phyloP scores from a whole-genome alignment of 2,113 vertebrate genomes.

The Malurus elegans region DNA sequence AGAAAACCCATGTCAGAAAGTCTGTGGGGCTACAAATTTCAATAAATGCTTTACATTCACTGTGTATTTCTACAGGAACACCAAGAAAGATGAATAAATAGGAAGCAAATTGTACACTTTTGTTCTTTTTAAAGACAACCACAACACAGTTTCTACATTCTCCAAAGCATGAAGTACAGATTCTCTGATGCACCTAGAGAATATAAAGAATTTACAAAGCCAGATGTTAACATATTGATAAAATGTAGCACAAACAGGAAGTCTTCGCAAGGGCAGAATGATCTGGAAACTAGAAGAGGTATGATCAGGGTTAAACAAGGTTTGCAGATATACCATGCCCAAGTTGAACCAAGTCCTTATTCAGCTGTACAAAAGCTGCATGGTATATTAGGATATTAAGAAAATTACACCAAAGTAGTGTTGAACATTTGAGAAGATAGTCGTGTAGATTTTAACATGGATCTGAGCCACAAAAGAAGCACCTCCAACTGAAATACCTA shows the following conservation, averaged over 20 bases:
- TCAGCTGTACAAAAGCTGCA: background rate
- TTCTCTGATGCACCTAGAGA: background rate
- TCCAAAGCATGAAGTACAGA: background rate
- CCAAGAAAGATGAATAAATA: background rate
- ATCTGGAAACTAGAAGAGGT: background rate
- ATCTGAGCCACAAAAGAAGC: background rate
- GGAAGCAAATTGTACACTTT: background rate
- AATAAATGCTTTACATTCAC: background rate
- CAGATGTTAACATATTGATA: conserved; percentile 33
- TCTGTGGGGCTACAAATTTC: background rate
- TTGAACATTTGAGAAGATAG: background rate
- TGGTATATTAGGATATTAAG: background rate
- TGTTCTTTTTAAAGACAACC: background rate
- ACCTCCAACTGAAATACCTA: background rate
- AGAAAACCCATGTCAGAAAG: background rate
- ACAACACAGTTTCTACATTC: background rate
- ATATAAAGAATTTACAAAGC: conserved; percentile 27
- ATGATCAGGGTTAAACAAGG: background rate
- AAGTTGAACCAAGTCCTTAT: background rate
- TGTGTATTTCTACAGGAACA: background rate
- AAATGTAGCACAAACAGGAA: background rate
- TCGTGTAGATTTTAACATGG: background rate
- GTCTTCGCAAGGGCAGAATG: background rate
- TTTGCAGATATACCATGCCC: background rate
- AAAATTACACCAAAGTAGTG: background rate